Evolutionary conservation across 2,113 vertebrate species (phyloP).

Genomic region (Albula glossodonta): DNA sequence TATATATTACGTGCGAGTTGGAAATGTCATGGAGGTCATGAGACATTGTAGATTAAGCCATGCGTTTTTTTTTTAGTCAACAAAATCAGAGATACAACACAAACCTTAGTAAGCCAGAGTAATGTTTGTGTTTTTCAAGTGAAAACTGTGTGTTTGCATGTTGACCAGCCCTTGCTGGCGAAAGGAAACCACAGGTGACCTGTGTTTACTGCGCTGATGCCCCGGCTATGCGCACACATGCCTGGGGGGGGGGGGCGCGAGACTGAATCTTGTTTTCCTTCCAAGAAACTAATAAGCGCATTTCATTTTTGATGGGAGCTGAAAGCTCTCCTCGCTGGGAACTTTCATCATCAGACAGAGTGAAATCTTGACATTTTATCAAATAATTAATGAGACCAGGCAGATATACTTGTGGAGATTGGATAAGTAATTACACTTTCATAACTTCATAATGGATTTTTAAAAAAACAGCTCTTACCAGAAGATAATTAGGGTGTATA

Average conservation of each 20-base stretch:
- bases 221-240: not conserved
- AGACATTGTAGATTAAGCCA: no score
- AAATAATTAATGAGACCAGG: slow-evolving; percentile 28
- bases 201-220: not conserved
- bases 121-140: not conserved
- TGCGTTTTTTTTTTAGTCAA: no score
- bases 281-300: not conserved
- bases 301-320: not conserved
- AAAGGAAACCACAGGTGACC: not conserved
- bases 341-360: not conserved
- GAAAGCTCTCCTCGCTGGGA: not conserved
- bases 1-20: no score
- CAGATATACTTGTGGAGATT: slow-evolving; percentile 22
- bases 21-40: no score
- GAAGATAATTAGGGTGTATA: slow-evolving; percentile 44
- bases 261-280: not conserved
- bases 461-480: slow-evolving; percentile 40
- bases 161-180: not conserved
- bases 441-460: slow-evolving; percentile 47
- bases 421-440: slow-evolving; percentile 46
- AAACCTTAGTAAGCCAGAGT: no score
- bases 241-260: no score
- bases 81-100: no score
- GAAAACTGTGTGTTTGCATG: not conserved
- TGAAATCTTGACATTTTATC: slow-evolving; percentile 18